Conservation (phyloP, 2,888 invertebrate species). For the Pterostichus madidus region DNA sequence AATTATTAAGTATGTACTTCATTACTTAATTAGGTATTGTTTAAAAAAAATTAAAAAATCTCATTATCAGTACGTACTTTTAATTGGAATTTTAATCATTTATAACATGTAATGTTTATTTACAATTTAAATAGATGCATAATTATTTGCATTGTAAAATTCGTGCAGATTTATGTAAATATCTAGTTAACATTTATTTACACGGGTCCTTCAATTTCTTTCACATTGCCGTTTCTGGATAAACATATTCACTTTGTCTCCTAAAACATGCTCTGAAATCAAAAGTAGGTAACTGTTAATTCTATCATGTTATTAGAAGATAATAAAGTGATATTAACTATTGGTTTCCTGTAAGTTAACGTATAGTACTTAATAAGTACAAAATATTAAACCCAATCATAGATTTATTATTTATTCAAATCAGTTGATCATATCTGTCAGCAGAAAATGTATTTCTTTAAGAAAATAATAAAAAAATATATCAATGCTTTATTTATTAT, state of each 20-base stretch:
- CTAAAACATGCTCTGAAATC: constrained; percentile 53
- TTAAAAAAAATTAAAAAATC: too few relatives aligned
- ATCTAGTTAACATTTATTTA: constrained; percentile 43
- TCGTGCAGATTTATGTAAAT: constrained; percentile 1
- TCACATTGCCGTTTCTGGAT: constrained; percentile 38
- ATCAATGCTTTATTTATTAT: too few relatives aligned
- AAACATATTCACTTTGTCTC: constrained; percentile 42
- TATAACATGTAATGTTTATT: neutral
- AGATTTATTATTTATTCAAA: too few relatives aligned
- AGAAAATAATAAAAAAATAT: too few relatives aligned
- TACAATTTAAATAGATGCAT: neutral
- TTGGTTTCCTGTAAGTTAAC: too few relatives aligned
- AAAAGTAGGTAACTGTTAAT: neutral
- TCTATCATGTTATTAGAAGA: neutral
- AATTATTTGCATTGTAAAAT: neutral
- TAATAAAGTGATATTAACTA: too few relatives aligned
- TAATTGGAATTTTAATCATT: neutral
- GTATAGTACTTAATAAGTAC: too few relatives aligned
- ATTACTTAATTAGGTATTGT: too few relatives aligned
- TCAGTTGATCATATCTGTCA: too few relatives aligned
- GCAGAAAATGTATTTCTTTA: too few relatives aligned
- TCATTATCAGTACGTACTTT: neutral
- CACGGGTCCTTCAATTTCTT: constrained; percentile 49
- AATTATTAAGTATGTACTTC: too few relatives aligned
- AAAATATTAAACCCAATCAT: too few relatives aligned